Base-by-base conservation (phyloP, 2,888 invertebrate genomes). In the Ochropacha duplaris region DNA sequence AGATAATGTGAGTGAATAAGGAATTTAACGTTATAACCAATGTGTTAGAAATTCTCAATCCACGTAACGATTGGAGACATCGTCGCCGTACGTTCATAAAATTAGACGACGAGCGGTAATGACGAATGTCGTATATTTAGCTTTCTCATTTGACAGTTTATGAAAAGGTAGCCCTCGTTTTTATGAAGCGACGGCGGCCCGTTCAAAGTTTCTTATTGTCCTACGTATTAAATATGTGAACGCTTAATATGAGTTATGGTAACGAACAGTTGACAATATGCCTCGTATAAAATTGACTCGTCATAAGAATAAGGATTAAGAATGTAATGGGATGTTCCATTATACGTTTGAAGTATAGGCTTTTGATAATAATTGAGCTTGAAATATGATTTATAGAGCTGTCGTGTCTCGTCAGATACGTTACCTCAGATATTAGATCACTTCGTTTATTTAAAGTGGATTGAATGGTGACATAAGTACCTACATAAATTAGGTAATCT, bases 81-180 rank as follows among this genome's bases (percentile, higher is more conserved):
- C 31, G 28, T 31, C 52, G 31, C 52, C 52, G 28, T 63, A 73
- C 72, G 76, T 72, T 80, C 79, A 81, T 86, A 86, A 87, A 87
- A 84, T 87, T 85, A 84, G 84, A 83, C 71, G 71, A 72, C 71
- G 71, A 72, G 71, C 77, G 65, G 78, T 86, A 88, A 85, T 86
- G 87, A 89, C 84, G 81, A 84, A 87, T 86, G 88, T 81, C 85
- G 78, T 88, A 87, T 88, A 86, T 88, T 86, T 85, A 88, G 83
- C 83, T 87, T 75, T 78, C 73, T 63, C 78, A 79, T 85, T 76
- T 82, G 82, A 84, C 81, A 80, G 73, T 72, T 74, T 74, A 79
- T 85, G 85, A 85, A 87, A 84, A 85, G 87, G 84, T 84, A 84
- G 84, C 84, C 71, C 66, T 68, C 69, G 74, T 83, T 84, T 84